Evolutionary conservation across 1,140 invertebrate species (phyloP), one percentile per base, ranked within the genome.

Genomic region (Oryzaephilus surinamensis): DNA sequence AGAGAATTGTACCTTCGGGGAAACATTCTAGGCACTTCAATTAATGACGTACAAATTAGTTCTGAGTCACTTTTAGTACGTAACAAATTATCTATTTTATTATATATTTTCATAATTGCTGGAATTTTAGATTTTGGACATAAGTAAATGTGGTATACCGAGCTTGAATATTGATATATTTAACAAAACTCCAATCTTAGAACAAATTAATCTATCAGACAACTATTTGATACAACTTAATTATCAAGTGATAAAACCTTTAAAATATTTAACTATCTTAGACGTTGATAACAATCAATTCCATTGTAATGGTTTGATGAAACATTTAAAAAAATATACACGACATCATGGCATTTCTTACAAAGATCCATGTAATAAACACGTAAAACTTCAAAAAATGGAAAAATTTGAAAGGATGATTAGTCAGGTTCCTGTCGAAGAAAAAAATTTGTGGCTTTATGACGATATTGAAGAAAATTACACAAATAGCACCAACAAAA

Each of bases 81-180:
- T 0, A 1, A 24, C 0, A 24, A 4, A 8, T 11, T 24, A 8
- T 24, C 0, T n/a, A 21, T 10, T 6, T 21, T 6, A 21, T 21
- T 2, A 20, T 5, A 20, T 20, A 20, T 20, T 20, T 20, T 20
- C 4, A 4, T 20, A 8, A 20, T 8, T 20, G 19, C 19, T 20
- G 8, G 8, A 20, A 28, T 66, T 69, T 33, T 52, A 71, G 70
- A 52, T 66, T 6, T 51, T 71, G n/a, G 68, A 70, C 45, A 50
- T 72, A 4, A 66, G 66, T 37, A 60, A 60, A 27, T 70, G 66
- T 35, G 51, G 63, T 8, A 70, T 72, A 32, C 63, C 64, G 38
- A 52, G 54, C 12, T 48, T 72, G 27, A 60, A 62, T 0, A 46
- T 59, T 3, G 53, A 63, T 28, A 31, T 66, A 5, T 70, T 72